Percentiles rank a stretch among this genome's conserved stretches.
phyloP scores from a whole-genome alignment of 2,797 vertebrate genomes.

The Eurystomus glaucurus region DNA sequence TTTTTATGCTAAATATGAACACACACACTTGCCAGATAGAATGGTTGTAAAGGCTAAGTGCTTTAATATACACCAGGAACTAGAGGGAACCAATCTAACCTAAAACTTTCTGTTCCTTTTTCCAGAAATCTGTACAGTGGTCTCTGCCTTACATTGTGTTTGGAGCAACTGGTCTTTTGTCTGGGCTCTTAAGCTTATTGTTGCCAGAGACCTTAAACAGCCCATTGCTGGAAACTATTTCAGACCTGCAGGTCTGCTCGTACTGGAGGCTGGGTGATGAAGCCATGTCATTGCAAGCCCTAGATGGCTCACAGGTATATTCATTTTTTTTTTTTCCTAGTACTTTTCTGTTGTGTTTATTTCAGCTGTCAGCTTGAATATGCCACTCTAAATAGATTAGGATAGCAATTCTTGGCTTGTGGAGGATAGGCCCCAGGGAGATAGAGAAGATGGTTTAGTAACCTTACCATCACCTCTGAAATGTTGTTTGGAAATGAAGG shows the following conservation, averaged over 20 bases:
- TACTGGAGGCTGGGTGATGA: conserved; percentile 82
- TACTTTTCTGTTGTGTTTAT: neutral
- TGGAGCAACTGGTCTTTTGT: conserved; percentile 81
- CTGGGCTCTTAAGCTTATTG: conserved; percentile 84
- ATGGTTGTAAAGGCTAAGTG: neutral
- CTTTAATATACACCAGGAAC: neutral
- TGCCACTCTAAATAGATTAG: neutral
- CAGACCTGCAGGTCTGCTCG: conserved; percentile 81
- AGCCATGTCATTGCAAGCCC: conserved; percentile 76
- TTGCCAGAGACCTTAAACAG: conserved; percentile 86
- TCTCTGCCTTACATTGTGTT: conserved; percentile 86
- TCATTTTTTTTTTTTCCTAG: neutral
- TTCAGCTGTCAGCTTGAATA: conserved; percentile 45
- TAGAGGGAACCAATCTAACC: neutral
- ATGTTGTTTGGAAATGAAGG: neutral
- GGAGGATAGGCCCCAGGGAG: neutral
- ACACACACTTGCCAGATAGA: neutral
- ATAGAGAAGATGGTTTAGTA: neutral
- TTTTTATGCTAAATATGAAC: neutral
- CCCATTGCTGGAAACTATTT: conserved; percentile 83
- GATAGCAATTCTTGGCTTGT: conserved; percentile 2
- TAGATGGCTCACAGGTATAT: conserved; percentile 78
- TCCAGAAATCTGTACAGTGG: conserved; percentile 82
- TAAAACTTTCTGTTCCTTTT: neutral
- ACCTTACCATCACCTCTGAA: neutral